These are phyloP conservation scores for Sebastiscus albofasciatus DNA, from an alignment of 2,797 vertebrate genomes.

Conservation along the genomic window DNA sequence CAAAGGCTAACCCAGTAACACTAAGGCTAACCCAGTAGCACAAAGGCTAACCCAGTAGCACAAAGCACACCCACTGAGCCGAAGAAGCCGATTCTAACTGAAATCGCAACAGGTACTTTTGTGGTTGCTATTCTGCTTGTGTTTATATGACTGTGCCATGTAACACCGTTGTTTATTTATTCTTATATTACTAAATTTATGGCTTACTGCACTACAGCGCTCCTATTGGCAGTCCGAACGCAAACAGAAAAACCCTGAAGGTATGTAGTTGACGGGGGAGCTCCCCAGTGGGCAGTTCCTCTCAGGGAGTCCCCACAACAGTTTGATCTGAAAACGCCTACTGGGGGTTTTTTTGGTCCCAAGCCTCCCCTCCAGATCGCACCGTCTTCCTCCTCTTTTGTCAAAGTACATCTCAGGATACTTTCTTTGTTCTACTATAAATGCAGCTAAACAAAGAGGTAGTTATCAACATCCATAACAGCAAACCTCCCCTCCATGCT, in stretches of 20 bases:
- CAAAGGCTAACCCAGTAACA: too few relatives aligned
- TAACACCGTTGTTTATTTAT: not conserved
- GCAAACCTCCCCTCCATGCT: not conserved
- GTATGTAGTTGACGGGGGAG: not conserved
- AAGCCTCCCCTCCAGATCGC: not conserved
- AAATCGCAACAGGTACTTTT: not conserved
- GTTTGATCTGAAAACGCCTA: not conserved
- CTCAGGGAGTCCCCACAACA: not conserved
- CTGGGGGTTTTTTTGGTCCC: not conserved
- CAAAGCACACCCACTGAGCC: not conserved
- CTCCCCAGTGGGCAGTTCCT: not conserved
- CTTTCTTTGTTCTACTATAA: conserved; percentile 9
- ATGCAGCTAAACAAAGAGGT: conserved; percentile 4
- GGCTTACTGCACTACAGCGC: not conserved
- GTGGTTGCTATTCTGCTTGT: not conserved
- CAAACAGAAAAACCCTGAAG: not conserved
- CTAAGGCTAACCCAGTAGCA: too few relatives aligned
- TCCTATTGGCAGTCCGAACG: not conserved
- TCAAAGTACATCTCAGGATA: not conserved
- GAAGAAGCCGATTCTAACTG: not conserved
- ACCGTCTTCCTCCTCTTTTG: not conserved
- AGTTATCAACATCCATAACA: not conserved
- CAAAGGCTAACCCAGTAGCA: too few relatives aligned
- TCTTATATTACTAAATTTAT: too few relatives aligned
- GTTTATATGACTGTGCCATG: not conserved